Base-by-base conservation (phyloP, 2,113 vertebrate species). In the Electrona antarctica region DNA sequence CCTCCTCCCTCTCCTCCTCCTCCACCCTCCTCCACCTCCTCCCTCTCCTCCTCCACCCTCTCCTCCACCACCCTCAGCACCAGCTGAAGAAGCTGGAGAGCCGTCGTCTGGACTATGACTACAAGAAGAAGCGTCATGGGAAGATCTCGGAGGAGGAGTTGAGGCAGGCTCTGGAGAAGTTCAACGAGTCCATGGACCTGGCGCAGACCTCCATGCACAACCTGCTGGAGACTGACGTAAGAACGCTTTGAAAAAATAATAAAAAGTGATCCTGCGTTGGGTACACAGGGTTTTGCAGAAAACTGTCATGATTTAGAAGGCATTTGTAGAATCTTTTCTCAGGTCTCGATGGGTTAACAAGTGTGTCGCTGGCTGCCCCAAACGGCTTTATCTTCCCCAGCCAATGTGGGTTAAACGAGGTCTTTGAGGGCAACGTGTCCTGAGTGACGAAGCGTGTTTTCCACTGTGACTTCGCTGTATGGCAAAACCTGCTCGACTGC, bases 61-160 rank as follows among this genome's bases (percentile, higher is more conserved):
- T 70, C 29, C 0, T 1, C 60, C 11, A 46, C 12, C 1, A 52
- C 63, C 28, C 47, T 7, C 88, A 99, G 98, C 94, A 97, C 83
- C 96, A 98, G 29, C 92, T 98, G 64, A 99, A 97, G 92, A 99
- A 99, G 84, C 78, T 99, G 72, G 98, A 98, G 52, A 94, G 97
- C 62, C 94, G 98, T 0, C 95, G 98, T 49, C 85, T 99, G 76
- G 98, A 99, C 88, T 98, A 97, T 0, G 97, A 99, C 84, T 99
- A 99, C 86, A 99, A 98, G 91, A 99, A 99, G 92, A 99, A 99
- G 74, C 93, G 98, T 0, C 97, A 98, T 83, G 98, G 98, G 60
- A 98, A 96, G 87, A 98, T 99, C 80, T 93, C 92, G 0, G 96
- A 99, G 0, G 98, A 99, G 77, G 98, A 99, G 66, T 88, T 99